phyloP scores from a whole-genome alignment of 2,797 vertebrate species.

The Apogon hyalosoma region DNA sequence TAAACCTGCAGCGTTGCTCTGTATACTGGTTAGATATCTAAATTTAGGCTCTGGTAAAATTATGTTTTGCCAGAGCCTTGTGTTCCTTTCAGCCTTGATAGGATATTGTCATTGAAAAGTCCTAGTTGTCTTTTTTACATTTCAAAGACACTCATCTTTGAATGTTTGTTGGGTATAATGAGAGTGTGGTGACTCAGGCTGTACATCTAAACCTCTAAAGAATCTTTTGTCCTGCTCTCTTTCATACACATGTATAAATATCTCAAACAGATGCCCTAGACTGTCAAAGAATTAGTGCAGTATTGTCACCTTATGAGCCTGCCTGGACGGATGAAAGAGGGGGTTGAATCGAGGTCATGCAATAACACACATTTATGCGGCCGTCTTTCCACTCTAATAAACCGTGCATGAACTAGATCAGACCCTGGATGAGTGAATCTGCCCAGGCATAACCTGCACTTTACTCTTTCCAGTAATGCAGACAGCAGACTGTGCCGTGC shows the following conservation, averaged over 20 bases:
- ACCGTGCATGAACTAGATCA: slow-evolving; percentile 69
- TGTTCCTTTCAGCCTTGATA: slow-evolving; percentile 11
- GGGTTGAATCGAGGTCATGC: slow-evolving; percentile 48
- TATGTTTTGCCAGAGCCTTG: slow-evolving; percentile 3
- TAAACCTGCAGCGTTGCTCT: slow-evolving; percentile 24
- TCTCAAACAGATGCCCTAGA: slow-evolving; percentile 35
- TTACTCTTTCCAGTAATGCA: slow-evolving; percentile 69
- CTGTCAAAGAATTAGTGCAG: slow-evolving; percentile 37
- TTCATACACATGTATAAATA: not conserved
- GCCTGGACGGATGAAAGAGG: slow-evolving; percentile 52
- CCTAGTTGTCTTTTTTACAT: slow-evolving; percentile 29
- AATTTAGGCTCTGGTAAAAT: slow-evolving; percentile 39
- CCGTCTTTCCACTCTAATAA: slow-evolving; percentile 80
- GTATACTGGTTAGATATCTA: slow-evolving; percentile 43
- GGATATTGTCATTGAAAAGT: slow-evolving; percentile 13
- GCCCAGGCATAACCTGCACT: slow-evolving; percentile 66
- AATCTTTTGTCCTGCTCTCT: slow-evolving; percentile 24
- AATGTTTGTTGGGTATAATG: slow-evolving; percentile 35
- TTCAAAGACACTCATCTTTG: slow-evolving; percentile 33
- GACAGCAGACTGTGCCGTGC: slow-evolving; percentile 63
- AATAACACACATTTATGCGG: slow-evolving; percentile 53
- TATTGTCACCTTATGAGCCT: slow-evolving; percentile 57
- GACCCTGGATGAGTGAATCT: slow-evolving; percentile 54
- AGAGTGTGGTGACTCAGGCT: slow-evolving; percentile 13
- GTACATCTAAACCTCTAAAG: slow-evolving; percentile 22